Base-by-base conservation (phyloP, 1,140 invertebrate species). In the Ditylenchus dipsaci region DNA sequence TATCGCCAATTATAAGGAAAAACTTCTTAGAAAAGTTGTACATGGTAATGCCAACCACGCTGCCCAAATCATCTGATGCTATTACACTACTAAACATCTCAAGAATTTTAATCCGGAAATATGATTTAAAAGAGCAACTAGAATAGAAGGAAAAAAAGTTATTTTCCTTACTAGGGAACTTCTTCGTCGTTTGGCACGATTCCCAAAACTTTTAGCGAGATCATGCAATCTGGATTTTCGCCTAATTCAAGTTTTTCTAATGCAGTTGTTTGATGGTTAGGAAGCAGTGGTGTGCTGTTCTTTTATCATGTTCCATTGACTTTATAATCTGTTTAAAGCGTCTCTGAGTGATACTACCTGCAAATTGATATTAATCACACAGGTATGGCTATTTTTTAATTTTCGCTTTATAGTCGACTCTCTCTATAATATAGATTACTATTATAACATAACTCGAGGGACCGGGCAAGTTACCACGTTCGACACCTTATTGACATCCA, bases 21-120 rank as follows among this genome's bases (percentile, higher is more conserved):
- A 67, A 67, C 30, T 67, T 67, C n/a, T 33, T 3, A 11, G 69
- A 75, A 33, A 58, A 71, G 33, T 71, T 71, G 53, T 63, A 71
- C 9, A 71, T 45, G 0, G 71, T 75, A 33, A 71, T n/a, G 9
- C 69, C 69, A n/a, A 74, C 21, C 15, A 62, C 68, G 5, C 5
- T 27, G 26, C 26, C 9, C 15, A 43, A 23, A 1, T 42, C 19
- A 68, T 71, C 69, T 11, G 45, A 15, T 23, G 49, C 49, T 70
- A 71, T 65, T 27, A 65, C 57, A 17, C 63, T 38, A 27, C 68
- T 69, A 9, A 66, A 38, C 33, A 11, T 38, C 33, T 38, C 33
- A 38, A n/a, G n/a, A n/a, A n/a, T n/a, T n/a, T n/a, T n/a, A n/a
- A n/a, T n/a, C n/a, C n/a, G n/a, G n/a, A n/a, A n/a, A n/a, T n/a